These are phyloP conservation scores for Lacerta viridis DNA, from an alignment of 2,797 vertebrate species.

Conservation along the genomic window DNA sequence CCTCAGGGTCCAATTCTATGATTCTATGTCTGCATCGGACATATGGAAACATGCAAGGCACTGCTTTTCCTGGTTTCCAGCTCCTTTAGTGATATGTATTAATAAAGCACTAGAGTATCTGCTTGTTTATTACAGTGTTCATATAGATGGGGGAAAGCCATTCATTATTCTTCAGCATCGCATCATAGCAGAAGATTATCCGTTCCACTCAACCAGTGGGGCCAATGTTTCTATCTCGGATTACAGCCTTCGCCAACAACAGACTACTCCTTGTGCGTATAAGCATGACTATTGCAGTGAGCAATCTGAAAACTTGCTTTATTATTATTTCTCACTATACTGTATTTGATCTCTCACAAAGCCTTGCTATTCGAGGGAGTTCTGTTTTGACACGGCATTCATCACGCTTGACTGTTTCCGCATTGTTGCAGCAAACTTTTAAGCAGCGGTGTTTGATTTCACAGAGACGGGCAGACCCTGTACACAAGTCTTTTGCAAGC, in stretches of 20 bases:
- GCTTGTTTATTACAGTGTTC: neutral
- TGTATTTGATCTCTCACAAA: constrained; percentile 26
- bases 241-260: constrained; percentile 32
- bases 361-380: constrained; percentile 23
- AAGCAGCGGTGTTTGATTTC: neutral
- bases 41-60: neutral
- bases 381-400: constrained; percentile 22
- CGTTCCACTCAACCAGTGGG: neutral
- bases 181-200: neutral
- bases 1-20: too few species aligned
- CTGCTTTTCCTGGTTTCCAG: neutral
- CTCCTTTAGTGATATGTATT: neutral
- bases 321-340: constrained; percentile 11
- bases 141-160: constrained; percentile 7
- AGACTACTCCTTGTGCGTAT: neutral
- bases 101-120: accelerated
- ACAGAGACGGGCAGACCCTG: neutral
- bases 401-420: neutral
- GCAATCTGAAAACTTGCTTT: constrained; percentile 33
- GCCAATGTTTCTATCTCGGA: constrained; percentile 10
- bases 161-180: neutral
- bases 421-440: neutral
- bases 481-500: neutral
- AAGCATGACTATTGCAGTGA: neutral
- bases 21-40: neutral